These are phyloP conservation scores for Cheilosia pagana DNA, from an alignment of 2,888 invertebrate genomes.

Conservation along the genomic window DNA sequence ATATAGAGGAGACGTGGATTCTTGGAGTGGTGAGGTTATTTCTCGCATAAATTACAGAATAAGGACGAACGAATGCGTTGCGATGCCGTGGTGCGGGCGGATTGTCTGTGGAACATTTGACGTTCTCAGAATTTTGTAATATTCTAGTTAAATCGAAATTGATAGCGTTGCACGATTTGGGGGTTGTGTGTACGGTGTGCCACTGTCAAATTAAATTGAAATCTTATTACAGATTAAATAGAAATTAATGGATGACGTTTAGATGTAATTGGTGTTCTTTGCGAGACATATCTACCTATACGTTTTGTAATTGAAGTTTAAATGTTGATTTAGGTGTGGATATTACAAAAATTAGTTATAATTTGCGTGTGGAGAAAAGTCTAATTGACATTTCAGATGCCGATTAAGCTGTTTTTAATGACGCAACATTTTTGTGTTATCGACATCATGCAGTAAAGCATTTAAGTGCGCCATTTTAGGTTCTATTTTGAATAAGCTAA, in stretches of 20 bases:
- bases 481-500: too few relatives aligned
- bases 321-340: too few relatives aligned
- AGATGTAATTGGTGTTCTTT: conserved; percentile 32
- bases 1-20: conserved; percentile 27
- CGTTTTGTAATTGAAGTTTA: not conserved
- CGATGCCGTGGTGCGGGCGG: not conserved
- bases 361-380: too few relatives aligned
- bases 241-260: conserved; percentile 52
- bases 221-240: conserved; percentile 52
- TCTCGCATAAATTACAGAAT: conserved; percentile 57
- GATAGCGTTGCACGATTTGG: conserved; percentile 51
- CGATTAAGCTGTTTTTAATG: too few relatives aligned
- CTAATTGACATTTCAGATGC: too few relatives aligned
- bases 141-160: conserved; percentile 59
- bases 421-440: too few relatives aligned
- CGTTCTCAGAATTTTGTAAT: conserved; percentile 41
- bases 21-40: conserved; percentile 29
- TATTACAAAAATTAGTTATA: too few relatives aligned
- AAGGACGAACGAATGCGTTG: conserved; percentile 34
- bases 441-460: too few relatives aligned
- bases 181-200: not conserved
- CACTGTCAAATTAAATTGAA: conserved; percentile 46
- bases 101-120: conserved; percentile 37
- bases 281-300: conserved; percentile 8
- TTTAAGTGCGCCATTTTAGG: too few relatives aligned